These are phyloP conservation scores for Isoperla grammatica DNA, from an alignment of 2,888 invertebrate species.

Conservation along the genomic window DNA sequence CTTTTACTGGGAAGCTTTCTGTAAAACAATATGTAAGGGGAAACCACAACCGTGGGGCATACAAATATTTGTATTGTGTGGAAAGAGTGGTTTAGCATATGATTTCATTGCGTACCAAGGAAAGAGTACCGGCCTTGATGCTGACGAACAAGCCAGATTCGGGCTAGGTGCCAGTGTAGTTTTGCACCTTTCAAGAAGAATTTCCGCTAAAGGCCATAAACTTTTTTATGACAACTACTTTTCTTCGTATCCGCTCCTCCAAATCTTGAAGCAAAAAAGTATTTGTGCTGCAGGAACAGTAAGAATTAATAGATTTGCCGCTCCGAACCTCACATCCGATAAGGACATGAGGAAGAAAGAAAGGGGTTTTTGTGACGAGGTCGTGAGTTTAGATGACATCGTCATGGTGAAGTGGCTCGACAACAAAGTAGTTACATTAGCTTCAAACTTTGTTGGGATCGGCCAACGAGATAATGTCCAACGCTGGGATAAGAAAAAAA, in stretches of 20 bases:
- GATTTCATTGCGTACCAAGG: too few relatives aligned
- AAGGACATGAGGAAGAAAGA: too few relatives aligned
- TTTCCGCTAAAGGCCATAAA: slow-evolving; percentile 16
- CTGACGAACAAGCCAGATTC: too few relatives aligned
- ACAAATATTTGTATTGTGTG: slow-evolving; percentile 26
- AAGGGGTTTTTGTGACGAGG: too few relatives aligned
- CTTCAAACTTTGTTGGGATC: too few relatives aligned
- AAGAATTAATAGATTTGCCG: slow-evolving; percentile 23
- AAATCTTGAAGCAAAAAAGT: slow-evolving; percentile 22
- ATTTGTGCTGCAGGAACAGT: slow-evolving; percentile 25
- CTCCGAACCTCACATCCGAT: slow-evolving; percentile 20
- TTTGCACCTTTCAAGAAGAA: slow-evolving; percentile 22
- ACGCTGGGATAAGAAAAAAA: too few relatives aligned
- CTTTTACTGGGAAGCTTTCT: slow-evolving; percentile 31
- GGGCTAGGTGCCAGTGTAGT: too few relatives aligned
- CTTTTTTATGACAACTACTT: slow-evolving; percentile 32
- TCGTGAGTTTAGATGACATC: too few relatives aligned
- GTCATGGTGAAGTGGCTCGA: too few relatives aligned
- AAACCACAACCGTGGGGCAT: slow-evolving; percentile 7
- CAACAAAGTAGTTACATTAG: too few relatives aligned
- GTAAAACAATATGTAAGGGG: slow-evolving; percentile 17
- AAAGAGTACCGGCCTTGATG: too few relatives aligned
- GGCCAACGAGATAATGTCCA: too few relatives aligned
- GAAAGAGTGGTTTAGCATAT: slow-evolving; percentile 27
- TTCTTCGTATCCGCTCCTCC: slow-evolving; percentile 24